These are phyloP conservation scores for Tachina fera DNA, from an alignment of 2,888 invertebrate genomes.

Conservation along the genomic window DNA sequence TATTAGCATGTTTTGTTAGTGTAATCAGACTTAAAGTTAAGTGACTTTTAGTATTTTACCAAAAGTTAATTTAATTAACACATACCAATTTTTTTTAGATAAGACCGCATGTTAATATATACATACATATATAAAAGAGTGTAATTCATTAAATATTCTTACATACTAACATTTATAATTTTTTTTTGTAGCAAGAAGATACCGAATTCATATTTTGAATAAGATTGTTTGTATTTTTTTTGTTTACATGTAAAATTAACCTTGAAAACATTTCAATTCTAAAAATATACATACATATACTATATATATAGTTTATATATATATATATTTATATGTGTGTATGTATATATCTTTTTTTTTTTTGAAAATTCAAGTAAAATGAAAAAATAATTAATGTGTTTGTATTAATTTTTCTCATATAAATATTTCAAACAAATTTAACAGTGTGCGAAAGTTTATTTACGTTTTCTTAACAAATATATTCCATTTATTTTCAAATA, in stretches of 20 bases:
- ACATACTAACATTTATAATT: background rate
- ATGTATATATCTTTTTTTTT: background rate
- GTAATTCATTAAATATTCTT: background rate
- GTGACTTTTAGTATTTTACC: slow-evolving; percentile 46
- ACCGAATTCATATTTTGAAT: slow-evolving; percentile 2
- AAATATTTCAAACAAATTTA: slow-evolving; percentile 4
- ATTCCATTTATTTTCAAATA: slow-evolving; percentile 42
- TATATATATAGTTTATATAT: no score
- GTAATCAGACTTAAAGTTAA: slow-evolving; percentile 27
- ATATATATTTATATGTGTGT: no score
- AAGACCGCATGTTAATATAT: slow-evolving; percentile 46
- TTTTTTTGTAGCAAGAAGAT: slow-evolving; percentile 4
- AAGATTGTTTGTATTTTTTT: slow-evolving; percentile 13
- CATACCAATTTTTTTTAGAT: background rate
- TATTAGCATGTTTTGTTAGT: slow-evolving; percentile 28
- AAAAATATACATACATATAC: slow-evolving; percentile 23
- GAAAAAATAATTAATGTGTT: slow-evolving; percentile 3
- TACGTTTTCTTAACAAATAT: slow-evolving; percentile 21
- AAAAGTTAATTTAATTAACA: slow-evolving; percentile 66
- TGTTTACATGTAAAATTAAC: slow-evolving; percentile 35
- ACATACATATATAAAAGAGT: background rate
- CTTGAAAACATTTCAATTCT: slow-evolving; percentile 45
- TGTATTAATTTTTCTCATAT: slow-evolving; percentile 52
- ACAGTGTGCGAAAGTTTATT: slow-evolving; percentile 38
- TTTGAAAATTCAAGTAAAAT: slow-evolving; percentile 4